These are phyloP conservation scores for Lethrus apterus DNA, from an alignment of 1,140 invertebrate species.

Conservation along the genomic window DNA sequence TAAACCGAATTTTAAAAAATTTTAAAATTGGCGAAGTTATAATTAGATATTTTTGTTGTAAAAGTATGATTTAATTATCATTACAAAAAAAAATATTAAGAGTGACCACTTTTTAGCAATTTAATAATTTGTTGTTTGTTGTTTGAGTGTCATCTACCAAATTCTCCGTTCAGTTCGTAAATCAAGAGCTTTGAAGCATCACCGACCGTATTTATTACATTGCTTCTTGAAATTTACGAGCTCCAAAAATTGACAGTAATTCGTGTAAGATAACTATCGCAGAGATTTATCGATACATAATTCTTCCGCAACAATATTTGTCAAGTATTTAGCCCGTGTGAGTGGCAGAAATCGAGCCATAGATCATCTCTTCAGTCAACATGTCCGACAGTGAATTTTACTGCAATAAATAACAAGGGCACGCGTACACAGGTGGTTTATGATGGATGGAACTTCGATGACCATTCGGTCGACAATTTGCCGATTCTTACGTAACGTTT, in stretches of 20 bases:
- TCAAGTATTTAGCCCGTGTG: slow-evolving; percentile 32
- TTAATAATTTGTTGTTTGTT: no score
- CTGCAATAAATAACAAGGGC: slow-evolving; percentile 28
- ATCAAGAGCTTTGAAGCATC: slow-evolving; percentile 4
- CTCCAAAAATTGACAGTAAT: slow-evolving; percentile 32
- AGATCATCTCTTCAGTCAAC: slow-evolving; percentile 33
- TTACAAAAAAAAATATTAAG: no score
- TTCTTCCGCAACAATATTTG: slow-evolving; percentile 34
- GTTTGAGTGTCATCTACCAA: no score
- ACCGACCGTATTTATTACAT: no score
- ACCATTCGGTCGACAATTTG: slow-evolving; percentile 11
- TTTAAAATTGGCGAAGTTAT: no score
- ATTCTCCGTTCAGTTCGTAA: neutral
- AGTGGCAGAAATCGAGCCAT: slow-evolving; percentile 33
- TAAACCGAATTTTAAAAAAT: no score
- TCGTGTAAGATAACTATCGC: slow-evolving; percentile 33
- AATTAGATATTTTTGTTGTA: no score
- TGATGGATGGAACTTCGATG: slow-evolving; percentile 19
- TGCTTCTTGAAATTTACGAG: slow-evolving; percentile 30
- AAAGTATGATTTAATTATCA: no score
- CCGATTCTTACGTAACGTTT: slow-evolving; percentile 4
- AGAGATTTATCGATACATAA: slow-evolving; percentile 33
- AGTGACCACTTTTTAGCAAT: no score
- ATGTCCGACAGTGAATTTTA: slow-evolving; percentile 25
- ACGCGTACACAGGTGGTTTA: slow-evolving; percentile 30